Base-by-base conservation (phyloP, 1,140 invertebrate species). In the Pararge aegeria region DNA sequence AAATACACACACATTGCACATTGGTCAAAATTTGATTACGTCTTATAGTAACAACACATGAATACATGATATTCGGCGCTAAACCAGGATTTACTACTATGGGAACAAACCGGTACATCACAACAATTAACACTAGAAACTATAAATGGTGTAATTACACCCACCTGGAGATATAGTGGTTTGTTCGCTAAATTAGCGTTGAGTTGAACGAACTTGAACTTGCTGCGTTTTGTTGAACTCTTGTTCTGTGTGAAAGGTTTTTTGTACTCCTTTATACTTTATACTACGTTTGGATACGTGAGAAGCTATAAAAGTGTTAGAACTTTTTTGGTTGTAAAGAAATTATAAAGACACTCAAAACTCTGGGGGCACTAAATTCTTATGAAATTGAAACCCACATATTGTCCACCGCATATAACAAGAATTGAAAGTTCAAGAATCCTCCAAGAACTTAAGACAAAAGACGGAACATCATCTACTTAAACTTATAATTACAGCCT, bases 141-240 rank as follows among this genome's bases (percentile, higher is more conserved):
- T 54, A 67, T 56, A 68, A 68, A 68, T 54, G 50, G 58, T 65
- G 59, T 68, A 71, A 68, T 63, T 68, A 71, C 66, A 65, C 66
- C 56, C 55, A 71, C 62, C 62, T 71, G 65, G 58, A 64, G 52
- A 57, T 55, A 44, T 56, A 66, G 62, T 55, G 64, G 64, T 66
- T 70, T 68, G 61, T 51, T 65, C 49, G 65, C 48, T 60, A 56
- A 68, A 68, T 72, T 72, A 66, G 55, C 63, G 66, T 54, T 34
- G 55, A 60, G 68, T 67, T 58, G 63, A 59, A 66, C 48, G 69
- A 68, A 65, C 69, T 57, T 62, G 46, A 58, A 53, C 55, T 27
- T 55, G 48, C 55, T 34, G 53, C 59, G 53, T 54, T 34, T 51
- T 49, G 30, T 56, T 18, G n/a, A 30, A 57, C 18, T 48, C 54